Conservation (phyloP, 2,888 invertebrate species). For the Cremastinae sp. region DNA sequence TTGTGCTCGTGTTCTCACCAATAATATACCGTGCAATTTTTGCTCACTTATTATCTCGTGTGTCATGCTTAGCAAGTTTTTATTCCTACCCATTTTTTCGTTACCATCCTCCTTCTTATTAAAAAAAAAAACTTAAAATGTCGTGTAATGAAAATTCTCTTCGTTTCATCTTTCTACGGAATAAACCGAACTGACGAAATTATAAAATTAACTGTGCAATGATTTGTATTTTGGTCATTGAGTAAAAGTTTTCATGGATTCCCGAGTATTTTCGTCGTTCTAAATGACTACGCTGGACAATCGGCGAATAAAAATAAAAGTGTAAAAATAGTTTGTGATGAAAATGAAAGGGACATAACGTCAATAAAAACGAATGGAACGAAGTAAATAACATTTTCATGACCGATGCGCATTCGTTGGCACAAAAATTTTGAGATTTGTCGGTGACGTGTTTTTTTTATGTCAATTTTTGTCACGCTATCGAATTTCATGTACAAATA, state of each 20-base stretch:
- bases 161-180: no score
- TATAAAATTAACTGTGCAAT: no score
- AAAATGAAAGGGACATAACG: slow-evolving; percentile 37
- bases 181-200: no score
- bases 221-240: no score
- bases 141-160: no score
- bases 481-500: slow-evolving; percentile 55
- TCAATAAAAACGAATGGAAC: slow-evolving; percentile 23
- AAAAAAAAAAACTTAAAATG: no score
- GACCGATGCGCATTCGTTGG: slow-evolving; percentile 45
- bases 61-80: no score
- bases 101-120: no score
- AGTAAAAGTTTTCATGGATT: not conserved
- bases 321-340: slow-evolving; percentile 32
- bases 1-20: slow-evolving; percentile 26
- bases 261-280: slow-evolving; percentile 34
- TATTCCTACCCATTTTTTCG: no score
- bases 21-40: not conserved
- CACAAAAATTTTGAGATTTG: slow-evolving; percentile 50
- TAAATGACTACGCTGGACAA: slow-evolving; percentile 61
- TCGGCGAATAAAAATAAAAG: slow-evolving; percentile 35
- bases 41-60: no score
- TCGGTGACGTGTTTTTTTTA: slow-evolving; percentile 46
- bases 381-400: slow-evolving; percentile 15
- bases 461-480: slow-evolving; percentile 52